Evolutionary conservation across 2,888 invertebrate genomes (phyloP), one percentile per base, ranked within the genome.

Genomic region (Neelides folsomi): DNA sequence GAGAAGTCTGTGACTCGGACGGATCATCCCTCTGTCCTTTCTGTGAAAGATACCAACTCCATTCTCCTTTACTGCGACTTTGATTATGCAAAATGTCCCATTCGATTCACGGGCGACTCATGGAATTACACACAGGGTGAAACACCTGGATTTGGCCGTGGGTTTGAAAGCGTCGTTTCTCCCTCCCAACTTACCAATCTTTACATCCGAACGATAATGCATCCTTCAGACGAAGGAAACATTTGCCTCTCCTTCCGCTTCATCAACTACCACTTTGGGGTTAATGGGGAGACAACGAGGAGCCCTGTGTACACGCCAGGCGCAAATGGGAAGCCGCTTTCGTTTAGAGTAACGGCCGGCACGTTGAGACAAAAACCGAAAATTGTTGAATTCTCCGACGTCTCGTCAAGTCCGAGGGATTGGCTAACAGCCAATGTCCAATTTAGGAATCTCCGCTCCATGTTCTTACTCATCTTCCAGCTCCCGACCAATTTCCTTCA

Each of bases 11-110:
- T 64, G 34, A 54, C 57, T 12, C 53, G 62, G 38, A 42, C 57
- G 15, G 49, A 42, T 18, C 53, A 59, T 20, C 57, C 62, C 16
- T 59, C 62, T 13, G 65, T 63, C 4, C 49, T 55, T 18, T 51
- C 58, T 9, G 53, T 65, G 16, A 46, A 50, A 40, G 59, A 62
- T 43, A 57, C 59, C 44, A 63, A 65, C 34, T 55, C 57, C 6
- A 65, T 65, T 18, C 52, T 63, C 8, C 51, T 65, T n/a, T 65
- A 58, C 48, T 65, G 65, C 47, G 65, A 65, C 44, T 65, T 65
- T 53, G 65, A 63, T 51, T 63, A 49, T 50, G 63, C 63, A 18
- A 63, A 61, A 53, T 65, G 65, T 39, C 63, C 65, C 19, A 62
- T 65, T 13, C 42, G 65, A 27, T 62, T 57, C 18, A 62, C 56